phyloP scores from a whole-genome alignment of 2,797 vertebrate genomes.

The Neomorphus geoffroyi region DNA sequence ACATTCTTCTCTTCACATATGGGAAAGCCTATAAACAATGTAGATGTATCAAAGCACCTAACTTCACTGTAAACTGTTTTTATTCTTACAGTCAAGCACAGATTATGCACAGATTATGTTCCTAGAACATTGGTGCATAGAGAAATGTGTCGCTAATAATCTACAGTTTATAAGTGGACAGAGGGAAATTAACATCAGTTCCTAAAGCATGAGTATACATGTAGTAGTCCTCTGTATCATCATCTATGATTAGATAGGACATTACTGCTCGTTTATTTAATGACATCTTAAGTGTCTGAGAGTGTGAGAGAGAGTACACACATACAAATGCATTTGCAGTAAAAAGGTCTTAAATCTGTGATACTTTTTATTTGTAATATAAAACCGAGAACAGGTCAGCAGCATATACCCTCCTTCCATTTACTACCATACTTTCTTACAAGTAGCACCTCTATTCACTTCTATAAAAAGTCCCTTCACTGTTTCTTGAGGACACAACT shows the following conservation, averaged over 20 bases:
- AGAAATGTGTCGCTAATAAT: background rate
- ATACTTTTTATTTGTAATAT: background rate
- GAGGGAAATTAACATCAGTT: background rate
- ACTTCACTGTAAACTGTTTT: background rate
- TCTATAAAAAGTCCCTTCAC: background rate
- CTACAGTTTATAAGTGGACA: background rate
- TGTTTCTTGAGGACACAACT: background rate
- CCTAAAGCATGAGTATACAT: background rate
- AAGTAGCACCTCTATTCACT: background rate
- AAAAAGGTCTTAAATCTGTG: background rate
- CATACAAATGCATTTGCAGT: background rate
- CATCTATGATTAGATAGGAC: background rate
- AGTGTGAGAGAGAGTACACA: background rate
- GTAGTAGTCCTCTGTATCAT: background rate
- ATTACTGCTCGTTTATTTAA: background rate
- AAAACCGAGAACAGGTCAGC: accelerated
- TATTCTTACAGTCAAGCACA: background rate
- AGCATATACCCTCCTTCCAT: background rate
- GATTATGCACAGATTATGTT: background rate
- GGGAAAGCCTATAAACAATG: background rate
- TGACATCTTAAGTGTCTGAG: background rate
- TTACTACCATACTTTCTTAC: background rate
- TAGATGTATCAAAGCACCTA: background rate
- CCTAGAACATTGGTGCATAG: background rate
- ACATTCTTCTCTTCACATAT: background rate